Conservation (phyloP, 1,140 invertebrate species). For the Belonocnema kinseyi region DNA sequence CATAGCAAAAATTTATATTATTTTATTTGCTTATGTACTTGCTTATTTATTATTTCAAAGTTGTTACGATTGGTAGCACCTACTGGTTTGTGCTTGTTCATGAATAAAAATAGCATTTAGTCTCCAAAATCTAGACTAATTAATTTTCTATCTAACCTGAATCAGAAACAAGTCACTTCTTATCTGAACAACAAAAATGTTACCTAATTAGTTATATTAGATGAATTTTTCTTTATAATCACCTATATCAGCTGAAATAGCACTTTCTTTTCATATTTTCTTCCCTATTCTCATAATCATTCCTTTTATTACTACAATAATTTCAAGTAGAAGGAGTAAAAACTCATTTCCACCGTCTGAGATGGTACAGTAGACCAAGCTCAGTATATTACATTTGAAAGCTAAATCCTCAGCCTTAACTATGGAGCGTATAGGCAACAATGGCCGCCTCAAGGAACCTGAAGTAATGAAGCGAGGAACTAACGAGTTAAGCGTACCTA, state of each 20-base stretch:
- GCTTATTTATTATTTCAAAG: too few species aligned
- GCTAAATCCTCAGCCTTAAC: background rate
- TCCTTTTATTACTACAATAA: background rate
- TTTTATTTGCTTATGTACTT: too few species aligned
- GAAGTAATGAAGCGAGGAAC: conserved; percentile 23
- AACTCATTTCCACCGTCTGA: background rate
- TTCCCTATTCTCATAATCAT: background rate
- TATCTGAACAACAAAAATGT: too few species aligned
- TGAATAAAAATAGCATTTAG: too few species aligned
- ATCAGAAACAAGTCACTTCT: too few species aligned
- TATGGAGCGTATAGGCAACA: conserved; percentile 5
- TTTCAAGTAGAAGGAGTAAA: conserved; percentile 4
- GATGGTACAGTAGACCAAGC: conserved; percentile 7
- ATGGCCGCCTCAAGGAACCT: conserved; percentile 8
- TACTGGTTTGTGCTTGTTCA: too few species aligned
- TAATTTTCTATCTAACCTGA: too few species aligned
- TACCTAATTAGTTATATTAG: too few species aligned
- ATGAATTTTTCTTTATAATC: too few species aligned
- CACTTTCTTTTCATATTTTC: background rate
- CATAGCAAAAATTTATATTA: too few species aligned
- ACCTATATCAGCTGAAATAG: background rate
- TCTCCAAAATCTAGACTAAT: too few species aligned
- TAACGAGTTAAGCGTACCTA: conserved; percentile 23
- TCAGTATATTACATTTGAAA: background rate
- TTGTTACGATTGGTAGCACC: too few species aligned